phyloP scores from a whole-genome alignment of 2,888 invertebrate species.

The Dicycla oo region DNA sequence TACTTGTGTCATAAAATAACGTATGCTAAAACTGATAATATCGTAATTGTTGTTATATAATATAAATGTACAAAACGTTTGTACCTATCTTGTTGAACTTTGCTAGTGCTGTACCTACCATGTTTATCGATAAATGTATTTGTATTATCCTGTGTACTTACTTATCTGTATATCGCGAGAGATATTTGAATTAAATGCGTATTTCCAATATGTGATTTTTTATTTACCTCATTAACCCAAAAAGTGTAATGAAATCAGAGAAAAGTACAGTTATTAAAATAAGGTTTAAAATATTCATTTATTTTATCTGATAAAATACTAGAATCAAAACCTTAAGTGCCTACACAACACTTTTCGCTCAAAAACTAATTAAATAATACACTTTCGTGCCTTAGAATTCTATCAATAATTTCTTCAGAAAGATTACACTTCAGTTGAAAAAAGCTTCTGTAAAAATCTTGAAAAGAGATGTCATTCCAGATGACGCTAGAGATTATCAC shows the following conservation, averaged over 20 bases:
- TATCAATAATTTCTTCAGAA: background rate
- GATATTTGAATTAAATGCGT: conserved; percentile 80
- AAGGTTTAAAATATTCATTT: background rate
- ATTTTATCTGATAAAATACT: background rate
- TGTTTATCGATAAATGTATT: conserved; percentile 50
- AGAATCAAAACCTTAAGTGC: background rate
- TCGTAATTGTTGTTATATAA: conserved; percentile 57
- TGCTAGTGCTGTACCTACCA: conserved; percentile 69
- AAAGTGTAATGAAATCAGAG: background rate
- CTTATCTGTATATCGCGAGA: conserved; percentile 80
- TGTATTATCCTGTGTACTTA: conserved; percentile 80
- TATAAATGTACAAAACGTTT: conserved; percentile 62
- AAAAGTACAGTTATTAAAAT: background rate
- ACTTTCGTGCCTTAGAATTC: background rate
- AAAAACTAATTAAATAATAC: background rate
- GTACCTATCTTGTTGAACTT: conserved; percentile 73
- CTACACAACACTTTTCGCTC: background rate
- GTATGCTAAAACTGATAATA: conserved; percentile 36
- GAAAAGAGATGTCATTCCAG: background rate
- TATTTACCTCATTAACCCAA: background rate
- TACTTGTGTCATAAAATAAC: background rate
- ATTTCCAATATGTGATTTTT: conserved; percentile 64
- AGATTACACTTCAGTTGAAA: background rate
- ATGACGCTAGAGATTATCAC: background rate
- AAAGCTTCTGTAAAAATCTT: background rate